phyloP scores from a whole-genome alignment of 2,888 invertebrate genomes.

The Tachystola acroxantha region DNA sequence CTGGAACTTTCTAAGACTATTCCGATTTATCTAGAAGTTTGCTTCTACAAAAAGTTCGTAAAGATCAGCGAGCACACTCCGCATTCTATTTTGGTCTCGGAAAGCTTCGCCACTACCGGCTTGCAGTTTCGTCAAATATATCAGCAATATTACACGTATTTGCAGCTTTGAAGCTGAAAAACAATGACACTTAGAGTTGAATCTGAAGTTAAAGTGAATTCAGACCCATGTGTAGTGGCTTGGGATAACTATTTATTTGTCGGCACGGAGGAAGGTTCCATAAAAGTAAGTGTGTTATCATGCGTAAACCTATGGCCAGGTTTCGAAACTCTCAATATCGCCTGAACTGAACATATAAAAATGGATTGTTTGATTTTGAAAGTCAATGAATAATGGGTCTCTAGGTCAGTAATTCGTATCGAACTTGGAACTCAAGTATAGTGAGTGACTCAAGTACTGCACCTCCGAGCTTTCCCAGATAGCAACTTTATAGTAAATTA shows the following conservation, averaged over 20 bases:
- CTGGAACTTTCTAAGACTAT: too few relatives aligned
- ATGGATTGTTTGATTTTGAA: too few relatives aligned
- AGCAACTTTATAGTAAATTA: too few relatives aligned
- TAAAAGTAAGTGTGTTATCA: conserved; percentile 57
- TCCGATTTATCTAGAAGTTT: conserved; percentile 39
- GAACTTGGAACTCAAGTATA: too few relatives aligned
- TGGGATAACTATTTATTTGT: conserved; percentile 55
- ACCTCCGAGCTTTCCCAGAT: too few relatives aligned
- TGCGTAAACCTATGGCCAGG: too few relatives aligned
- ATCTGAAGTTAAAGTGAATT: conserved; percentile 45
- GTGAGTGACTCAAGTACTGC: too few relatives aligned
- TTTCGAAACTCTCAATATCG: too few relatives aligned
- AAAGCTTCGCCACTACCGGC: conserved; percentile 18
- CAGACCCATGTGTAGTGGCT: conserved; percentile 56
- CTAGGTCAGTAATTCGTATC: too few relatives aligned
- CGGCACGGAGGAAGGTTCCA: conserved; percentile 56
- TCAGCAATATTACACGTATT: conserved; percentile 20
- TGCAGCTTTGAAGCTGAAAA: conserved; percentile 14
- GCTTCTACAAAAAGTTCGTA: conserved; percentile 26
- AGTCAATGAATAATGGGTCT: too few relatives aligned
- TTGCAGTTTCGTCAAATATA: conserved; percentile 31
- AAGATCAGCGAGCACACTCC: conserved; percentile 32
- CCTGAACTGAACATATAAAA: too few relatives aligned
- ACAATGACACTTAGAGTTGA: conserved; percentile 54
- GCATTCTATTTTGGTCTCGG: conserved; percentile 36